Evolutionary conservation across 2,888 invertebrate genomes (phyloP).

Genomic region (Prosopocoilus inquinatus): DNA sequence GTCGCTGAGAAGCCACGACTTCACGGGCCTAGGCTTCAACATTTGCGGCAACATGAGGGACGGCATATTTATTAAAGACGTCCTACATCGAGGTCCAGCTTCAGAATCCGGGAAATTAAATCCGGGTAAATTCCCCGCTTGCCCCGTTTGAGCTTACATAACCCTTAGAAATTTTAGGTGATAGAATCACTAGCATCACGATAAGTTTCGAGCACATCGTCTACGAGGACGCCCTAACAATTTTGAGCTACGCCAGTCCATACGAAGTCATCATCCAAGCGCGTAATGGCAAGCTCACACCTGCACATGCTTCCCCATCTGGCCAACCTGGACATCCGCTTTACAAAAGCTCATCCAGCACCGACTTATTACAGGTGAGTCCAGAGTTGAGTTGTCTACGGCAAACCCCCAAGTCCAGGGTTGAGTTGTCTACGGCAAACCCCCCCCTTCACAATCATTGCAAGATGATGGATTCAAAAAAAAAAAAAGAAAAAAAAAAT

Average conservation of each 20-base stretch:
- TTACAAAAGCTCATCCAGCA: conserved; percentile 74
- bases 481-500: too few relatives aligned
- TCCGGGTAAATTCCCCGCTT: conserved; percentile 59
- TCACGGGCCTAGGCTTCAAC: conserved; percentile 84
- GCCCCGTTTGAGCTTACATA: neutral
- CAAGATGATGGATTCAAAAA: too few relatives aligned
- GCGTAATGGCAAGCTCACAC: conserved; percentile 53
- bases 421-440: too few relatives aligned
- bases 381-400: too few relatives aligned
- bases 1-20: conserved; percentile 79
- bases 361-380: conserved; percentile 68
- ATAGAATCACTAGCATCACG: conserved; percentile 81
- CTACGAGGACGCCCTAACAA: conserved; percentile 85
- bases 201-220: conserved; percentile 88
- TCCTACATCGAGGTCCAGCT: conserved; percentile 83
- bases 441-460: too few relatives aligned
- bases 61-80: conserved; percentile 85
- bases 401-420: neutral
- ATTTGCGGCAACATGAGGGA: conserved; percentile 89
- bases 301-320: conserved; percentile 40
- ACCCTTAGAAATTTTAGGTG: conserved; percentile 60
- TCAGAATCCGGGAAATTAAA: conserved; percentile 78
- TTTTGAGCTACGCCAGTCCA: conserved; percentile 87
- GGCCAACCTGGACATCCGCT: conserved; percentile 71
- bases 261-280: conserved; percentile 82